Evolutionary conservation across 2,113 vertebrate species (phyloP).

Genomic region (Aphelocoma coerulescens): DNA sequence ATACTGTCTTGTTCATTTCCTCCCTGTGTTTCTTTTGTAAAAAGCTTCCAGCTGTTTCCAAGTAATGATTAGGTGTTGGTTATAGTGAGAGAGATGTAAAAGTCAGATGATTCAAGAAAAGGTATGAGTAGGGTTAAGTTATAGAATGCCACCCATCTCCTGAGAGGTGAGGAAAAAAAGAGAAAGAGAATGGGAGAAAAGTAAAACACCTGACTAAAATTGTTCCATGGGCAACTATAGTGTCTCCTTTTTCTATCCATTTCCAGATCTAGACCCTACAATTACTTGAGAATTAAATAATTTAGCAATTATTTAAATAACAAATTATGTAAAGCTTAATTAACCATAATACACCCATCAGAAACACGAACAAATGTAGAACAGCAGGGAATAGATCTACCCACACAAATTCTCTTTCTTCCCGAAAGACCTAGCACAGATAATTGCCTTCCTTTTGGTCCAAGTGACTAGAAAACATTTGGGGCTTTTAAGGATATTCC

Average conservation of each 20-base stretch:
- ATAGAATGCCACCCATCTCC: not conserved
- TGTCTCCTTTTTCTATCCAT: not conserved
- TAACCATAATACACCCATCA: not conserved
- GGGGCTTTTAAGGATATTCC: not conserved
- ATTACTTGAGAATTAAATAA: not conserved
- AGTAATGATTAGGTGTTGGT: not conserved
- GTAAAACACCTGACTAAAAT: not conserved
- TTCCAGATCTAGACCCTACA: not conserved
- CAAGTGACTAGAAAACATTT: not conserved
- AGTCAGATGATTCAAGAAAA: not conserved
- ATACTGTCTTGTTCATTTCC: not conserved
- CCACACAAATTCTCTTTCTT: not conserved
- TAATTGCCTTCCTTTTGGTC: not conserved
- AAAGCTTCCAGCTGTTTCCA: not conserved
- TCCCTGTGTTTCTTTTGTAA: not conserved
- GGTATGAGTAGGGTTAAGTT: not conserved
- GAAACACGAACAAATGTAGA: not conserved
- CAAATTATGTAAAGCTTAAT: conserved; percentile 14
- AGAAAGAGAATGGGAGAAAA: not conserved
- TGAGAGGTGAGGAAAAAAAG: not conserved
- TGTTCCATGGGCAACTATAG: not conserved
- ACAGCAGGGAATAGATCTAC: conserved; percentile 3
- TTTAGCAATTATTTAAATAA: conserved; percentile 29
- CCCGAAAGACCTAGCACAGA: not conserved
- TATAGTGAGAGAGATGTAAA: not conserved